Evolutionary conservation across 2,797 vertebrate genomes (phyloP).

Genomic region (Eutrigla gurnardus): DNA sequence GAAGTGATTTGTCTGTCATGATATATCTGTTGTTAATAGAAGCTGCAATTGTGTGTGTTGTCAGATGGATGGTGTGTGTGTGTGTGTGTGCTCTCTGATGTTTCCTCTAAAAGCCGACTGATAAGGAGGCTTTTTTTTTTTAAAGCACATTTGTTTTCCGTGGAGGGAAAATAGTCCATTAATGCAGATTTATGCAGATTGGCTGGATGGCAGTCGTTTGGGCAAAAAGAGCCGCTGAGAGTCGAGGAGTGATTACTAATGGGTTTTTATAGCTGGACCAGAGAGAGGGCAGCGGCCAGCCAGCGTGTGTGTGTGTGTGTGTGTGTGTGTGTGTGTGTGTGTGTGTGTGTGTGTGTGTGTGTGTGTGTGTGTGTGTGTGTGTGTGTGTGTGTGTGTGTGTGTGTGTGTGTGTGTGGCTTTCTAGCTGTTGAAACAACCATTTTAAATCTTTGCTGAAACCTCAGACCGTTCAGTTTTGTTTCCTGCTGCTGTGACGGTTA

Average conservation of each 20-base stretch:
- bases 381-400: constrained; percentile 18
- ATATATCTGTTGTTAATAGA: constrained; percentile 33
- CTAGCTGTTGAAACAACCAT: constrained; percentile 46
- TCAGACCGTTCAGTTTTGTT: constrained; percentile 28
- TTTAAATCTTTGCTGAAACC: constrained; percentile 54
- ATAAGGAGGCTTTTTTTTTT: constrained; percentile 60
- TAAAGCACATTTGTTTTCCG: constrained; percentile 71
- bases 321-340: constrained; percentile 26
- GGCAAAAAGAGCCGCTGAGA: constrained; percentile 70
- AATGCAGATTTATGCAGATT: constrained; percentile 79
- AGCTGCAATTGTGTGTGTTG: constrained; percentile 8
- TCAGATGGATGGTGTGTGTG: constrained; percentile 18
- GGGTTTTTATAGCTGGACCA: constrained; percentile 65
- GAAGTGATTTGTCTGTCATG: constrained; percentile 13
- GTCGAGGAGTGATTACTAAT: constrained; percentile 75
- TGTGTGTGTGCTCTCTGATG: constrained; percentile 17
- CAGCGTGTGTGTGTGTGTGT: constrained; percentile 23
- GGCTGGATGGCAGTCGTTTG: constrained; percentile 71
- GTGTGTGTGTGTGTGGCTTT: constrained; percentile 19
- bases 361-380: constrained; percentile 22
- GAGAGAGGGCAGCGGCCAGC: constrained; percentile 44
- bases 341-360: constrained; percentile 17
- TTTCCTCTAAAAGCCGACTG: constrained; percentile 46
- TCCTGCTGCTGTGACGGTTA: constrained; percentile 41
- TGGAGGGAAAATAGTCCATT: constrained; percentile 61